Base-by-base conservation (phyloP, 2,797 vertebrate species). In the Bradypodion pumilum region DNA sequence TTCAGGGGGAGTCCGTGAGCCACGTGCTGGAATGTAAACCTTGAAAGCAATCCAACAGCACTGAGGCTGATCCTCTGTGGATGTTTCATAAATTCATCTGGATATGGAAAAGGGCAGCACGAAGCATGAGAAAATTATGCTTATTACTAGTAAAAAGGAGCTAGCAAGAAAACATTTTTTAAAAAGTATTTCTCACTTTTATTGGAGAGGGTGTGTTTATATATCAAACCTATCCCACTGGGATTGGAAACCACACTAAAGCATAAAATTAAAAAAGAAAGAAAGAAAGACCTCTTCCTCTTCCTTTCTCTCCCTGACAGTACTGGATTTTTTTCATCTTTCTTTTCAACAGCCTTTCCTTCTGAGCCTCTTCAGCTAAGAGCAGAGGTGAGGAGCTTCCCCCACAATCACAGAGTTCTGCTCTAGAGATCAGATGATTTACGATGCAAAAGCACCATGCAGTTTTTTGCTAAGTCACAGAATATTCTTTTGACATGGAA, bases 371-470 rank as follows among this genome's bases (percentile, higher is more conserved):
- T 79, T n/a, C 74, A 89, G 16, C 16, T 72, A 32, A 60, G 78
- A 52, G 72, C 23, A 52, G 60, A 52, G 66, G 40, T 80, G 69
- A 32, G 73, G 1, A 0, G 0, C 5, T 77, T 37, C 76, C 78
- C 32, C 3, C 23, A 0, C 52, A 0, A 0, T 2, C 78, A 15
- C 19, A 4, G 46, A 60, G 62, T 86, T 79, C 16, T 13, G 52
- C 37, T 87, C 66, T 21, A 29, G 60, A 80, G 83, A 74, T 59
- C 40, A 40, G 29, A 35, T 80, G 78, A 79, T 80, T 85, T 74
- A 85, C 66, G 62, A 83, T 83, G 73, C 73, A 75, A 76, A 83
- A 75, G 73, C n/a, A 62, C 66, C 15, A 56, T 68, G 81, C 44
- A 56, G 73, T 46, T 65, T 74, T 74, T 82, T 70, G 49, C 73